Base-by-base conservation (phyloP, 2,797 vertebrate species). In the Artibeus jamaicensis region DNA sequence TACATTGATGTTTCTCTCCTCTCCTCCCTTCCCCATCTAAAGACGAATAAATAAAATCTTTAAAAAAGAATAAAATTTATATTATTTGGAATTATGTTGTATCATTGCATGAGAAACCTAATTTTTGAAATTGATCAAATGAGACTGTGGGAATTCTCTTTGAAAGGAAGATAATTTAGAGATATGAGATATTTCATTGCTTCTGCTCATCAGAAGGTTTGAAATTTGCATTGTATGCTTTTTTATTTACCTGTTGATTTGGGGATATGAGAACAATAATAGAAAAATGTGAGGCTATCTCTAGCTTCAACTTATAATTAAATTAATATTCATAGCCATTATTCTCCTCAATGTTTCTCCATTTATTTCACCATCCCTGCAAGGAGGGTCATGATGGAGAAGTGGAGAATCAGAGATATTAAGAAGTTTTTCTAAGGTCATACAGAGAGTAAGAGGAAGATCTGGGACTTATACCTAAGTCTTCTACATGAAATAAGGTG, bases 71-170 rank as follows among this genome's bases (percentile, higher is more conserved):
- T n/a, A 82, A 62, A 85, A 78, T 73, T 6, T 1, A 29, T 88
- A 44, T 93, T 91, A 90, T 82, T 96, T 88, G 68, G 95, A 95
- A 78, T 86, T 22, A 83, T 10, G 22, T 57, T 93, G 11, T 62
- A 44, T 12, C 9, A 6, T 83, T 79, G 34, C n/a, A 57, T 65
- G 37, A 48, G 62, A 92, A 92, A 82, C 37, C 5, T 11, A 50
- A 55, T 42, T 50, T 29, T 86, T 85, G 53, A 55, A 81, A 44
- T 76, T 74, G 37, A 16, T 78, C 39, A 68, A 92, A 55, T 78
- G 19, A 84, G 10, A 57, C 6, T 76, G 44, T 34, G 42, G 37
- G 65, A 78, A n/a, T 83, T 95, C 22, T 86, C 70, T 87, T 81
- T 76, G 76, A 59, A 89, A 82, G n/a, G 15, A 89, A 84, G 24